Evolutionary conservation across 2,888 invertebrate species (phyloP).

Genomic region (Creontiades dilutus): DNA sequence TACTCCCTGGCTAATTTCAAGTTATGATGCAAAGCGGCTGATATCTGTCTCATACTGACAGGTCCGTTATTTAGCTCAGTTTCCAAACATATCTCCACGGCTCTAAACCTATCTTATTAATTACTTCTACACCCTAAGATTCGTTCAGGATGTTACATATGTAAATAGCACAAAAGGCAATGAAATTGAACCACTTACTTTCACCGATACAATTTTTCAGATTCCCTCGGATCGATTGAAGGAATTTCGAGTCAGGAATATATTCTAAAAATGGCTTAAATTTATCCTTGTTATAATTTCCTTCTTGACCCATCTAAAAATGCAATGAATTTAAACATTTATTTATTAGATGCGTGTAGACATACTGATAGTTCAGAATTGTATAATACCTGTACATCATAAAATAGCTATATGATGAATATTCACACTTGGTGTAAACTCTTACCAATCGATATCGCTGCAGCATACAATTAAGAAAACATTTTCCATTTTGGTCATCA

Average conservation of each 20-base stretch:
- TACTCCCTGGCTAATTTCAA: too few relatives aligned
- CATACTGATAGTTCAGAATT: too few relatives aligned
- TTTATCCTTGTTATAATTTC: constrained; percentile 50
- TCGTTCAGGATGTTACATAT: too few relatives aligned
- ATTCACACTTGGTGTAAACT: too few relatives aligned
- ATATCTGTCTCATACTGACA: too few relatives aligned
- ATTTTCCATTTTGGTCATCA: constrained; percentile 47
- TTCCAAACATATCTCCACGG: too few relatives aligned
- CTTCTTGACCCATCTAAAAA: constrained; percentile 41
- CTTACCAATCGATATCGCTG: constrained; percentile 54
- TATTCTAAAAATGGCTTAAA: constrained; percentile 56
- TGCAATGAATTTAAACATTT: neutral
- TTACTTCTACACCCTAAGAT: too few relatives aligned
- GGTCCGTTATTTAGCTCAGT: too few relatives aligned
- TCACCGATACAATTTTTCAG: constrained; percentile 38
- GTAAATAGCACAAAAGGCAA: too few relatives aligned
- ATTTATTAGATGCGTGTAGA: neutral
- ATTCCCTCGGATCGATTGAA: constrained; percentile 48
- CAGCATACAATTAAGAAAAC: constrained; percentile 64
- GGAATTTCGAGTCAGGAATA: constrained; percentile 57
- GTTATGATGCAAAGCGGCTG: too few relatives aligned
- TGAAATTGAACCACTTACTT: constrained; percentile 50
- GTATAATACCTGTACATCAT: too few relatives aligned
- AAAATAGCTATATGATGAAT: neutral
- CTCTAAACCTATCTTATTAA: too few relatives aligned